Evolutionary conservation across 2,113 vertebrate genomes (phyloP), one percentile per base, ranked within the genome.

Genomic region (Axis porcinus): DNA sequence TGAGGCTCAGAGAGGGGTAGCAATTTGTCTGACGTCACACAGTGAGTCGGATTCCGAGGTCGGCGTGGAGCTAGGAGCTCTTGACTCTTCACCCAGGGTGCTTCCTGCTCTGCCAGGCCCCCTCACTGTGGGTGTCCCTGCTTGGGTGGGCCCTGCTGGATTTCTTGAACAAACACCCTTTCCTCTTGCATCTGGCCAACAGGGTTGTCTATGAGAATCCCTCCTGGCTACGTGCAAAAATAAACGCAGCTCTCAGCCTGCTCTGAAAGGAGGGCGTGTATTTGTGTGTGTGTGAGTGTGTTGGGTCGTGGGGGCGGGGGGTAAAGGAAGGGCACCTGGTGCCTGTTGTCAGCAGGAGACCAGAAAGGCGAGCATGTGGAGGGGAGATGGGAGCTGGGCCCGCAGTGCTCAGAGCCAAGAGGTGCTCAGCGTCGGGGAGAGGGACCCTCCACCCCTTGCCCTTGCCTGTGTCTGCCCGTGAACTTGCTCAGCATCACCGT

Each of bases 221-320:
- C 95, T 97, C 84, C 92, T 45, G 91, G 95, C 92, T 94, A 33
- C 0, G 25, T 90, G 90, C 89, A 96, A 97, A 98, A 96, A 96
- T 96, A 96, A 97, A 94, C 85, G 47, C 89, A 70, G 95, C 95
- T 74, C 5, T 5, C 57, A 83, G 95, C 57, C 47, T 30, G 84
- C 95, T 96, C 74, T 55, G 81, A 12, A 17, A 64, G 64, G 78
- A 47, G 86, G 27, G 86, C 4, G 0, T 55, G 58, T 55, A 36
- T 67, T 0, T 57, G 79, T 76, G 0, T 60, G 76, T 62, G 40
- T 62, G 45, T 30, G 83, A 10, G 90, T 23, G 25, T 3, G 45
- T 17, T 9, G 33, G 45, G 57, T 36, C 9, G 7, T 27, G 6
- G 40, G 40, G 40, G 23, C 0, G 10, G 62, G 74, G 12, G 55